Evolutionary conservation across 2,113 vertebrate species (phyloP), one percentile per base, ranked within the genome.

Genomic region (Xenopus borealis): DNA sequence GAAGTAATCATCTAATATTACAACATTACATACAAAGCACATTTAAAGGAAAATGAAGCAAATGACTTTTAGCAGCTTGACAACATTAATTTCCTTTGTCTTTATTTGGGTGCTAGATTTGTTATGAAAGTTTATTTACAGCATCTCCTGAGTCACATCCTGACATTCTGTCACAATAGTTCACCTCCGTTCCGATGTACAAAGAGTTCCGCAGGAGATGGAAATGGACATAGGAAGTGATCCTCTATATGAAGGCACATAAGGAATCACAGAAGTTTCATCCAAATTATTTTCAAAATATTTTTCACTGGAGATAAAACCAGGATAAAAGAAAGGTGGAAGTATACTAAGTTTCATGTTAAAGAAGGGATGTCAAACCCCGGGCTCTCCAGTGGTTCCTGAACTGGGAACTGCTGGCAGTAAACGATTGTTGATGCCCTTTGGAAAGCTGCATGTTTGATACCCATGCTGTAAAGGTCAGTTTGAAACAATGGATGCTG

Each of bases 201-300:
- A 30, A 40, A 52, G 33, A 59, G 17, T 69, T 63, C 73, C 30
- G 19, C 58, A 61, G 66, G 66, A 69, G 47, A 16, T 23, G 18
- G 16, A 33, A 63, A 5, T 47, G 19, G 20, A 13, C 58, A 3
- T 45, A 30, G 20, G 19, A 57, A 55, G 66, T 27, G 47, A 70
- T 64, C 62, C 65, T 33, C 64, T 75, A 10, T 10, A 40, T 23
- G 58, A 20, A 20, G 20, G 9, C 12, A 30, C 52, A 58, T 27
- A 23, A 23, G 30, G 53, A 17, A 23, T 20, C 20, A 20, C 10
- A 58, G 53, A 55, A 55, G 53, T 55, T 55, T 16, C 53, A n/a
- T 16, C 14, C 14, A n/a, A 55, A n/a, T 18, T n/a, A 55, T 12
- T 16, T 55, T 55, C 16, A 16, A 16, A 55, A 4, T 8, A 9